A percentile compares a stretch with the other conserved stretches of the same genome.
These are phyloP conservation scores for Ceriagrion tenellum DNA, from an alignment of 2,888 invertebrate genomes.

Conservation along the genomic window DNA sequence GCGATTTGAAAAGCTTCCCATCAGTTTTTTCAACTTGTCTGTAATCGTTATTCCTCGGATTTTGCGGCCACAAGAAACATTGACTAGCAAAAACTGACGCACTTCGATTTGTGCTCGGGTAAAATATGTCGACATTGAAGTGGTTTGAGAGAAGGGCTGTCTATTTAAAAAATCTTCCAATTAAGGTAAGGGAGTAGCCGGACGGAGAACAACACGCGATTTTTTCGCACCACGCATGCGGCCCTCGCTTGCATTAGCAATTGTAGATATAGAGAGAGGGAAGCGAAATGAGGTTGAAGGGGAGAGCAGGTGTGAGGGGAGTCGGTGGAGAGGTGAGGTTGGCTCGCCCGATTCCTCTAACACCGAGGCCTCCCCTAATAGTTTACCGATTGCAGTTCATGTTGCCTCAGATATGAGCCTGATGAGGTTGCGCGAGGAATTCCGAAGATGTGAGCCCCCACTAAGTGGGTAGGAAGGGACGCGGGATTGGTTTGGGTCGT, in stretches of 20 bases:
- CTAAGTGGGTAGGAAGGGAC: background rate
- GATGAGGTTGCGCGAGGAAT: background rate
- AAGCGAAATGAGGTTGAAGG: background rate
- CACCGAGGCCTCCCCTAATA: background rate
- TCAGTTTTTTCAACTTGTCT: too few species aligned
- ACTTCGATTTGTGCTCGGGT: too few species aligned
- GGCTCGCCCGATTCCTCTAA: background rate
- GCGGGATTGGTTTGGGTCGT: background rate
- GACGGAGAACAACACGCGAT: background rate
- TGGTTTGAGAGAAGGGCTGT: too few species aligned
- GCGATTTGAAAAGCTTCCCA: too few species aligned
- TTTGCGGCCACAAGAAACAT: too few species aligned
- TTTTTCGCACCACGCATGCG: background rate
- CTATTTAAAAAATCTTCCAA: background rate
- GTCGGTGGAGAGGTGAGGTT: background rate
- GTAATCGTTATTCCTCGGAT: too few species aligned
- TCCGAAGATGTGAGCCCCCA: background rate
- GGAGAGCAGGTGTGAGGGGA: background rate
- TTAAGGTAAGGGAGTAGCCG: background rate
- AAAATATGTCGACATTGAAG: too few species aligned
- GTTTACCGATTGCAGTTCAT: constrained; percentile 10
- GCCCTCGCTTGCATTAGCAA: background rate
- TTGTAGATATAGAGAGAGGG: background rate
- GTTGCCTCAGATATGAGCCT: constrained; percentile 2
- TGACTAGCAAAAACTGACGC: too few species aligned